phyloP scores from a whole-genome alignment of 1,140 invertebrate species.

The Oryzaephilus surinamensis region DNA sequence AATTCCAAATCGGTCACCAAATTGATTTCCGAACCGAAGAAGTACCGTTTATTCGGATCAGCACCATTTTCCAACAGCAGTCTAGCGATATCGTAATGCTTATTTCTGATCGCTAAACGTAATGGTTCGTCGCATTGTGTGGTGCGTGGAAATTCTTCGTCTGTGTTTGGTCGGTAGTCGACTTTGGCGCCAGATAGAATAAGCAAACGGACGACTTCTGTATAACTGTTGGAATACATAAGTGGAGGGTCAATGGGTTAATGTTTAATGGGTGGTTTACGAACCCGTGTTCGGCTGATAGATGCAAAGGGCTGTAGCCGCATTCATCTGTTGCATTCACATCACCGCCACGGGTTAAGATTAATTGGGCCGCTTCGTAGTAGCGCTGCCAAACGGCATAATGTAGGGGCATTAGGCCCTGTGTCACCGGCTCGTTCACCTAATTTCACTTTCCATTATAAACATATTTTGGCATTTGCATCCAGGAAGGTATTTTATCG shows the following conservation, averaged over 20 bases:
- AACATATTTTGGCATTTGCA: background rate
- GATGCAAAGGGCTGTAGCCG: constrained; percentile 79
- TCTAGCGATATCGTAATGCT: constrained; percentile 66
- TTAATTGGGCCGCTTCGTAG: constrained; percentile 64
- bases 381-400: constrained; percentile 84
- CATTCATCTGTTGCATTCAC: constrained; percentile 81
- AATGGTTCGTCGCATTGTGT: constrained; percentile 72
- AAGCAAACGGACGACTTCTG: constrained; percentile 61
- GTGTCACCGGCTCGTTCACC: constrained; percentile 63
- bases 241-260: too few species aligned
- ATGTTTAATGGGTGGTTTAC: constrained; percentile 1
- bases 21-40: constrained; percentile 85
- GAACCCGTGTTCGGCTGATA: constrained; percentile 75
- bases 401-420: constrained; percentile 78
- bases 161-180: constrained; percentile 60
- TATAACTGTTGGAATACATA: constrained; percentile 39
- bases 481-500: background rate
- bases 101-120: constrained; percentile 72
- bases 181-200: constrained; percentile 70
- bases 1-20: constrained; percentile 73
- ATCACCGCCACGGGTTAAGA: constrained; percentile 67
- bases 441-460: too few species aligned
- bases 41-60: constrained; percentile 70
- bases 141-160: constrained; percentile 57
- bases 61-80: constrained; percentile 59